Base-by-base conservation (phyloP, 2,888 invertebrate species). In the Barypeithes pellucidus region DNA sequence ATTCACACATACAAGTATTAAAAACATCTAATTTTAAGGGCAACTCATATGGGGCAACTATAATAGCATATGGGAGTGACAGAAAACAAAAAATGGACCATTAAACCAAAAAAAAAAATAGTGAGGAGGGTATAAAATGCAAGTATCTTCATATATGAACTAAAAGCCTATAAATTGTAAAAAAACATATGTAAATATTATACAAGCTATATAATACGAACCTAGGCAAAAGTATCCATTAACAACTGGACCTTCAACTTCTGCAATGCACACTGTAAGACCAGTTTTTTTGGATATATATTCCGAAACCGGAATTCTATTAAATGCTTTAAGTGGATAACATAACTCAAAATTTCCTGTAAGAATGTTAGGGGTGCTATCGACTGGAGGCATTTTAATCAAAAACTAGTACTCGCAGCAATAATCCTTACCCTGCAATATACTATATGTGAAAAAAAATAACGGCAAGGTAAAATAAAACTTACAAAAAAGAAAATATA, bases 221-320 rank as follows among this genome's bases (percentile, higher is more conserved):
- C 96, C 95, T 62, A 97, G 87, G 81, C 93, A 93, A 84, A 97
- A 94, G 84, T 92, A 95, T 67, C 96, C 96, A 84, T 94, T 93
- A 3, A 97, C 95, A 39, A 96, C 88, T n/a, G 97, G 97, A 0
- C 96, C 96, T 79, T 95, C 95, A 4, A 96, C 93, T 84, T 95
- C 92, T 8, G 94, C 95, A 76, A 96, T 90, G 67, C 94, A 92
- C 47, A 97, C 91, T 4, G 92, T 93, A 47, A 97, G 85, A 12
- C 95, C 96, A 41, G 96, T 95, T 80, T 89, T 90, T 71, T 89
- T 89, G 0, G 95, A 95, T 78, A 90, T 90, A 85, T 94, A 96
- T 85, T 95, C 94, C 76, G 91, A 90, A 1, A 95, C 92, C 12
- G 94, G 94, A 81, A 95, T 91, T 67, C 90, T 89, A 81, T 91